phyloP scores from a whole-genome alignment of 2,113 vertebrate species.

The Miniopterus natalensis region DNA sequence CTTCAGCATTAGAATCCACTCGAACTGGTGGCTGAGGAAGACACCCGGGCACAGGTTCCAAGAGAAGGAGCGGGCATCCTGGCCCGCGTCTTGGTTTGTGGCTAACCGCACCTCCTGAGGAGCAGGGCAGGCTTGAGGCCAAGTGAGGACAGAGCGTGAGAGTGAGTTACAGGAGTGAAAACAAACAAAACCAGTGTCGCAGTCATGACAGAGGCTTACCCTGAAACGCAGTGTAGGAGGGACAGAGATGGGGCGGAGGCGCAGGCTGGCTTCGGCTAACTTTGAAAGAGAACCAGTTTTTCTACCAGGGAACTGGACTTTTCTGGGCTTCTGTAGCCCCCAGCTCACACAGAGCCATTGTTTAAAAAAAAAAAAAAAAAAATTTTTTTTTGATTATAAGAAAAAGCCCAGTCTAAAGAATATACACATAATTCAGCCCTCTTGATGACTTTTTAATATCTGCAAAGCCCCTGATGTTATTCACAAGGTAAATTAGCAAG shows the following conservation, averaged over 20 bases:
- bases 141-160: not conserved
- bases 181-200: not conserved
- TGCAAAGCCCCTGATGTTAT: not conserved
- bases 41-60: not conserved
- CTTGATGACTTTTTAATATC: not conserved
- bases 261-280: not conserved
- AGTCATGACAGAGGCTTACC: not conserved
- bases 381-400: not conserved
- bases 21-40: not conserved
- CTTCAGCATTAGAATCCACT: not conserved
- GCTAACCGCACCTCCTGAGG: not conserved
- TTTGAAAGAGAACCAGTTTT: not conserved
- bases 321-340: not conserved
- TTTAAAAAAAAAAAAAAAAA: not conserved
- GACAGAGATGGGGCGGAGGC: not conserved
- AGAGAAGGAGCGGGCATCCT: fast-evolving
- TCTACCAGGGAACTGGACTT: not conserved
- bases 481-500: not conserved
- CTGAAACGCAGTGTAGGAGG: not conserved
- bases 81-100: not conserved
- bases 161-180: not conserved
- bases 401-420: constrained; percentile 36
- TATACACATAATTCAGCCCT: not conserved
- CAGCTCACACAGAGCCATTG: not conserved
- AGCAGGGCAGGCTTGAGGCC: not conserved